Conservation (phyloP, 2,888 invertebrate genomes). For the Sipha maydis region DNA sequence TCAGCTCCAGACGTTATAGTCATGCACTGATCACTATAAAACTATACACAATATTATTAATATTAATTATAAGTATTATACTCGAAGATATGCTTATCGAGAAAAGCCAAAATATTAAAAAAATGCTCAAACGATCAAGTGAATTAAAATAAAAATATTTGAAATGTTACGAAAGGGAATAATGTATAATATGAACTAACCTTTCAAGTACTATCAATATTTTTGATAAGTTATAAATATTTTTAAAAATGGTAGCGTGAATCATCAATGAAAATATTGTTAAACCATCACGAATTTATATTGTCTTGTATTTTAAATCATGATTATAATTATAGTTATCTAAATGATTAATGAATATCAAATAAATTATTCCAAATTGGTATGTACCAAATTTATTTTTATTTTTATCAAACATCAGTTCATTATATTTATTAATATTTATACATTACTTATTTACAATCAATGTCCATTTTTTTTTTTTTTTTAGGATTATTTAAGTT, state of each 20-base stretch:
- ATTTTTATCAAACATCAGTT: constrained; percentile 40
- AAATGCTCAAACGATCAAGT: constrained; percentile 54
- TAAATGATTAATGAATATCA: constrained; percentile 28
- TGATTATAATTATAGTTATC: constrained; percentile 9
- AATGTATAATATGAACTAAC: neutral
- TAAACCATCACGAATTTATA: constrained; percentile 33
- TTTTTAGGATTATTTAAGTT: constrained; percentile 24
- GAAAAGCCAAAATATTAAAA: constrained; percentile 34
- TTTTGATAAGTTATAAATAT: constrained; percentile 22
- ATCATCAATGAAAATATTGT: constrained; percentile 48
- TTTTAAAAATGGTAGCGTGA: neutral
- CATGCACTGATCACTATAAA: constrained; percentile 76
- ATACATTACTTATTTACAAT: constrained; percentile 32
- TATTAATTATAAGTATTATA: constrained; percentile 1
- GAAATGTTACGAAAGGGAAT: neutral
- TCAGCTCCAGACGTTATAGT: constrained; percentile 92
- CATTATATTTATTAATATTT: constrained; percentile 39
- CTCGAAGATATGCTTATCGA: constrained; percentile 30
- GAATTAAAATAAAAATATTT: constrained; percentile 37
- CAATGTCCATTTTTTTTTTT: constrained; percentile 18
- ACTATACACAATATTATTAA: constrained; percentile 19
- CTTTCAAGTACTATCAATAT: neutral
- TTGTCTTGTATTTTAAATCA: constrained; percentile 15
- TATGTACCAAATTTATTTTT: constrained; percentile 11
- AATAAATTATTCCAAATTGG: constrained; percentile 48